These are phyloP conservation scores for Microdon myrmicae DNA, from an alignment of 2,888 invertebrate genomes.

Conservation along the genomic window DNA sequence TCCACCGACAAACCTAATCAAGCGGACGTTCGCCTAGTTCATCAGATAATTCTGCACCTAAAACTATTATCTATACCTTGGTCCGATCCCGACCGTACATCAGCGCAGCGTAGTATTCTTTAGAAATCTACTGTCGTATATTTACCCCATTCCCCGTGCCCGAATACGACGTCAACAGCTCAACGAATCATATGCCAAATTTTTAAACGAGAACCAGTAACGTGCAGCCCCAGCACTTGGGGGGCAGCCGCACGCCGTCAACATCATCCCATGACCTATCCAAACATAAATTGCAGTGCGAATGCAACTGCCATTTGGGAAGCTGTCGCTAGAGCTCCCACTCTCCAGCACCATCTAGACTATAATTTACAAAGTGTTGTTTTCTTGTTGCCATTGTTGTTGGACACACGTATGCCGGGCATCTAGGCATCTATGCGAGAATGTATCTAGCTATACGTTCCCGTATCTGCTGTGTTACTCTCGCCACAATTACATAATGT, in stretches of 20 bases:
- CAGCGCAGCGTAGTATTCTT: no score
- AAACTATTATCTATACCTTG: no score
- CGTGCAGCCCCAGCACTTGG: not conserved
- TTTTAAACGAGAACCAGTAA: not conserved
- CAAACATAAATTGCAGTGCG: constrained; percentile 46
- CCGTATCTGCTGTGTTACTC: constrained; percentile 19
- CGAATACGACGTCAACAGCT: constrained; percentile 26
- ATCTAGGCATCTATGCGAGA: no score
- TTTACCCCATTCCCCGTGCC: constrained; percentile 8
- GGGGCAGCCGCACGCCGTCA: constrained; percentile 11
- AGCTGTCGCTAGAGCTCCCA: constrained; percentile 29
- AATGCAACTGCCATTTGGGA: constrained; percentile 33
- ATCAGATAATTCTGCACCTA: constrained; percentile 39
- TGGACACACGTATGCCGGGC: no score
- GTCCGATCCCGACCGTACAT: no score
- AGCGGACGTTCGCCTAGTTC: constrained; percentile 47
- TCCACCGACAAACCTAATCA: constrained; percentile 40
- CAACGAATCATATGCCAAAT: constrained; percentile 35
- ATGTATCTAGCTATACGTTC: no score
- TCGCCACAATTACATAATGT: constrained; percentile 51
- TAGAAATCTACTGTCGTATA: no score
- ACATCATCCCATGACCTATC: constrained; percentile 41
- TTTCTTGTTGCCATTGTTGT: constrained; percentile 9
- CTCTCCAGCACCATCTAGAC: constrained; percentile 15
- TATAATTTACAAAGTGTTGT: constrained; percentile 8